These are phyloP conservation scores for Gopherus evgoodei DNA, from an alignment of 2,113 vertebrate genomes.

Conservation along the genomic window DNA sequence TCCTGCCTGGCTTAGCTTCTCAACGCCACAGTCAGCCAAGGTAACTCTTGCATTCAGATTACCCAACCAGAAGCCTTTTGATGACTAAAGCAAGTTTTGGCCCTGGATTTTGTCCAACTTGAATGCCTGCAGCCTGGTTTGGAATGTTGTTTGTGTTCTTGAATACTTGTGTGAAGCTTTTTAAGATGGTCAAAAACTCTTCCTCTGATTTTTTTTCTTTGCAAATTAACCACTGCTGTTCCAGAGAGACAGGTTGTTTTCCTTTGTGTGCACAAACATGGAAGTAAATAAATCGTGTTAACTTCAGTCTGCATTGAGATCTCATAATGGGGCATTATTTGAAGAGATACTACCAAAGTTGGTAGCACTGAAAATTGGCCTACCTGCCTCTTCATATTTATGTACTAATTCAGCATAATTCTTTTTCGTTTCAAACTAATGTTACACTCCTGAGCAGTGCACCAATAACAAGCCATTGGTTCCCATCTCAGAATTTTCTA, in stretches of 20 bases:
- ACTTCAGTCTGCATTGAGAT: background rate
- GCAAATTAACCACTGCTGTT: background rate
- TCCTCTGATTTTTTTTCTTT: background rate
- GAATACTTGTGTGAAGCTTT: background rate
- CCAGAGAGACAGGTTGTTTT: background rate
- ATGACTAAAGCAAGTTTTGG: background rate
- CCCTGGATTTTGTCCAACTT: background rate
- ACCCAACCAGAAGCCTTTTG: background rate
- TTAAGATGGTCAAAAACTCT: background rate
- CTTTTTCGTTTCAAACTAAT: background rate
- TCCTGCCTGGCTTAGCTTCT: slow-evolving; percentile 99
- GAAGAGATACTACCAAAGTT: background rate
- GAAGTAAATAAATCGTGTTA: background rate
- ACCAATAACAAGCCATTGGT: background rate
- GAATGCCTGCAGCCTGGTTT: background rate
- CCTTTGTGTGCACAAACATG: background rate
- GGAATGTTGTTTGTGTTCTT: background rate
- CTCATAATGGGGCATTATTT: background rate
- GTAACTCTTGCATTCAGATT: slow-evolving; percentile 69
- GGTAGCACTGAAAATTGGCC: background rate
- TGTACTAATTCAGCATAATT: background rate
- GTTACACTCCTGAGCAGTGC: background rate
- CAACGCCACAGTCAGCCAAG: slow-evolving; percentile 98
- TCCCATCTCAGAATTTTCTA: background rate
- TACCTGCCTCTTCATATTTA: background rate